Percentiles rank a stretch among this genome's conserved stretches.
Evolutionary conservation across 1,140 invertebrate genomes (phyloP).

Genomic region (Melitaea cinxia): DNA sequence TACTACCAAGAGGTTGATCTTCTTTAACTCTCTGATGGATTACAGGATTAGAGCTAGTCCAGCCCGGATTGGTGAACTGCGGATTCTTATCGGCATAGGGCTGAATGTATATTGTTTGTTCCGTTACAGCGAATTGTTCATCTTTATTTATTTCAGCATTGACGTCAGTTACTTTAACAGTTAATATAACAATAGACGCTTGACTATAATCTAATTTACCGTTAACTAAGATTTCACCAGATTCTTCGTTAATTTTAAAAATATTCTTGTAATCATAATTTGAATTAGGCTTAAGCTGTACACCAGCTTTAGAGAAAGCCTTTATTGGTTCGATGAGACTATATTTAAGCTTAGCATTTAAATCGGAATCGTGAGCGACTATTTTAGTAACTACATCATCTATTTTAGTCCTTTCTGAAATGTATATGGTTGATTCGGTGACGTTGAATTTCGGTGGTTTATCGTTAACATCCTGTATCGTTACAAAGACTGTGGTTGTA

Average conservation of each 20-base stretch:
- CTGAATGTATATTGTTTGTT: conserved; percentile 91
- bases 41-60: conserved; percentile 85
- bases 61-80: conserved; percentile 87
- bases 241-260: conserved; percentile 86
- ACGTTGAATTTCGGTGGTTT: conserved; percentile 89
- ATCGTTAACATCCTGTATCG: conserved; percentile 91
- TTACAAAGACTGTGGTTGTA: conserved; percentile 87
- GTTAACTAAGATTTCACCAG: conserved; percentile 87
- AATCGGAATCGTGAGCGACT: conserved; percentile 87
- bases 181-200: conserved; percentile 90
- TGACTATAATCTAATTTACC: conserved; percentile 89
- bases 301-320: conserved; percentile 89
- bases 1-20: conserved; percentile 90
- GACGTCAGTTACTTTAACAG: conserved; percentile 87
- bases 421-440: conserved; percentile 83
- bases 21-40: conserved; percentile 88
- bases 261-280: conserved; percentile 86
- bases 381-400: conserved; percentile 85
- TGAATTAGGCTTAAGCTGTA: conserved; percentile 83
- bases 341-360: conserved; percentile 86
- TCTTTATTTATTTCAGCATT: conserved; percentile 87
- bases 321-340: conserved; percentile 86
- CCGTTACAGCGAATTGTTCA: conserved; percentile 85
- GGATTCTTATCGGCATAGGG: conserved; percentile 91
- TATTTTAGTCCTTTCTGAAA: conserved; percentile 86